Percentiles rank a stretch among this genome's conserved stretches.
Evolutionary conservation across 2,797 vertebrate genomes (phyloP).

Genomic region (Fringilla coelebs): DNA sequence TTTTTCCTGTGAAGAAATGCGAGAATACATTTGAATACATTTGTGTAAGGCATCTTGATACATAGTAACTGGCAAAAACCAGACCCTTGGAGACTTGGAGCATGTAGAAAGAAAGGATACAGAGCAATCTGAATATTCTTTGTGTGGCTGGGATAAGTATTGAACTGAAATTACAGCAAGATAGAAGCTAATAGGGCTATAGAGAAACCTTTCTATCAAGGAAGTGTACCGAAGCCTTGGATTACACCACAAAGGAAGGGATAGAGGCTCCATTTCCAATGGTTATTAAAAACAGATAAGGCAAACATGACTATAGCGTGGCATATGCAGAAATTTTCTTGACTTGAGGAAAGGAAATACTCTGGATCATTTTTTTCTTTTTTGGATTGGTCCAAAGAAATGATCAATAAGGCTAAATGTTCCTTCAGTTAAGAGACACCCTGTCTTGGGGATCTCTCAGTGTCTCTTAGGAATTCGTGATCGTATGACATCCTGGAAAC

Average conservation of each 20-base stretch:
- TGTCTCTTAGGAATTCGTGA: background rate
- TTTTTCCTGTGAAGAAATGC: background rate
- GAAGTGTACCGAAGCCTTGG: background rate
- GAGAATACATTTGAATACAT: background rate
- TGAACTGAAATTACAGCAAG: background rate
- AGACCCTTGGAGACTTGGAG: background rate
- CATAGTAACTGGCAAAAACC: background rate
- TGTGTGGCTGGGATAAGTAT: background rate
- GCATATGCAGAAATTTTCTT: background rate
- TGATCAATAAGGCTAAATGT: background rate
- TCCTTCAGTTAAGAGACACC: background rate
- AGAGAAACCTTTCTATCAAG: background rate
- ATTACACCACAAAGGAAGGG: background rate
- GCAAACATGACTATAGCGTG: background rate
- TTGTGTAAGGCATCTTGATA: background rate
- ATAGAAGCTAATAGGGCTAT: background rate
- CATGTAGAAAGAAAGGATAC: background rate
- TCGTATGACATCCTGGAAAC: fast-evolving
- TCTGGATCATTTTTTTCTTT: background rate
- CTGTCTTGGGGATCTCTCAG: background rate
- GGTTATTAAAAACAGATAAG: background rate
- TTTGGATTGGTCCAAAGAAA: background rate
- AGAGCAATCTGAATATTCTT: background rate
- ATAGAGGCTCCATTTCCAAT: background rate
- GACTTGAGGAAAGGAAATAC: background rate